Percentiles rank a stretch among this genome's conserved stretches.
Evolutionary conservation across 1,140 invertebrate species (phyloP).

Genomic region (Anastatus disparis): DNA sequence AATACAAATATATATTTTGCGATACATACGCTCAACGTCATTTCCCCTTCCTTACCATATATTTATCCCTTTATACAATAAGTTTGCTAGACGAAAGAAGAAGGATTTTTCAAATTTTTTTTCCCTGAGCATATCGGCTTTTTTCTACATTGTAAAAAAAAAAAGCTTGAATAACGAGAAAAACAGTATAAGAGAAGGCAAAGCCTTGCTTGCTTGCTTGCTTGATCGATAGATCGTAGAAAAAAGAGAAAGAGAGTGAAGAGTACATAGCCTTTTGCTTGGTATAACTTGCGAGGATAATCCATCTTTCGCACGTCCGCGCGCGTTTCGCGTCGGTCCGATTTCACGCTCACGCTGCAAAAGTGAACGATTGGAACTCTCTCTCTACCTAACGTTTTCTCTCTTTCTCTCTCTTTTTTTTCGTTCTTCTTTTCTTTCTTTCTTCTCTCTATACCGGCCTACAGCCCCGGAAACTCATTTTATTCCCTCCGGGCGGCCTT

Average conservation of each 20-base stretch:
- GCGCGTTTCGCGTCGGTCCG: conserved; percentile 43
- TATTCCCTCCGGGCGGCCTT: conserved; percentile 45
- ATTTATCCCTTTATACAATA: background rate
- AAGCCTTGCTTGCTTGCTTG: no score
- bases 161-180: background rate
- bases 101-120: background rate
- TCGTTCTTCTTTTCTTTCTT: conserved; percentile 18
- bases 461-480: conserved; percentile 34
- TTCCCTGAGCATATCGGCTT: background rate
- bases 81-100: no score
- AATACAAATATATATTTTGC: background rate
- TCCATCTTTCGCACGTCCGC: conserved; percentile 41
- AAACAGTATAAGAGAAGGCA: no score
- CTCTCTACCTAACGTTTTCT: conserved; percentile 38
- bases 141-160: background rate
- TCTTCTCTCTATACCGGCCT: background rate
- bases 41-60: background rate
- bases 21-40: background rate
- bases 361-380: conserved; percentile 45
- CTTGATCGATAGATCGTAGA: background rate
- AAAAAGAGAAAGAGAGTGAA: no score
- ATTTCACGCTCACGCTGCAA: conserved; percentile 51
- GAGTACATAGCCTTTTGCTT: no score
- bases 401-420: conserved; percentile 30
- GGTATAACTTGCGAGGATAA: conserved; percentile 32